Evolutionary conservation across 2,888 invertebrate genomes (phyloP), one percentile per base, ranked within the genome.

Genomic region (Platynereis dumerilii): DNA sequence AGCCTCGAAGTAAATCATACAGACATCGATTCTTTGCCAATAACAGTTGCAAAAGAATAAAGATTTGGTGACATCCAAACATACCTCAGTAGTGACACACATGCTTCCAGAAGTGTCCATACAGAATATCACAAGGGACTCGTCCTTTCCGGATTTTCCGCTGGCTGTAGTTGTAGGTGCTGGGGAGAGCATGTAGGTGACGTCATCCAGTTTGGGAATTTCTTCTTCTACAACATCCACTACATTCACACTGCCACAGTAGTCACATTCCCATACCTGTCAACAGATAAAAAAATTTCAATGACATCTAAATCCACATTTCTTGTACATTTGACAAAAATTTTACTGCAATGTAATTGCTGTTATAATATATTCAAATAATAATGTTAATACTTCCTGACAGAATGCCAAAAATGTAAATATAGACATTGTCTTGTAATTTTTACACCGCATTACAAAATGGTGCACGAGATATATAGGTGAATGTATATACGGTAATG

Each of bases 71-170:
- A 34, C 34, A 34, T 5, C 5, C 34, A 34, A 34, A 26, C 61
- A 20, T 58, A 81, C 82, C 78, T 78, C 77, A 28, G 79, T 78
- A 7, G 80, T 80, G 34, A 80, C 78, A 73, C 81, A 79, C 82
- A 83, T 83, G 69, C 82, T 82, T 27, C 82, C 82, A 12, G 81
- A 82, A n/a, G 76, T 74, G 68, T 83, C 83, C 2, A 83, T 72
- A 74, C 80, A 80, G 71, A 82, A 83, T n/a, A 82, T 67, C 57
- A 82, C 79, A 12, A 80, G 69, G 1, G 79, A 76, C 62, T 78
- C 76, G 56, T 82, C 81, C 5, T 67, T 69, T 0, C 80, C 80
- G 2, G 75, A 69, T 2, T 73, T 75, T 12, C 79, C 78, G 59
- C 74, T 75, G n/a, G 75, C 70, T 2, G 75, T 69, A 1, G 81